These are phyloP conservation scores for Melinaea menophilus DNA, from an alignment of 2,888 invertebrate genomes.

Conservation along the genomic window DNA sequence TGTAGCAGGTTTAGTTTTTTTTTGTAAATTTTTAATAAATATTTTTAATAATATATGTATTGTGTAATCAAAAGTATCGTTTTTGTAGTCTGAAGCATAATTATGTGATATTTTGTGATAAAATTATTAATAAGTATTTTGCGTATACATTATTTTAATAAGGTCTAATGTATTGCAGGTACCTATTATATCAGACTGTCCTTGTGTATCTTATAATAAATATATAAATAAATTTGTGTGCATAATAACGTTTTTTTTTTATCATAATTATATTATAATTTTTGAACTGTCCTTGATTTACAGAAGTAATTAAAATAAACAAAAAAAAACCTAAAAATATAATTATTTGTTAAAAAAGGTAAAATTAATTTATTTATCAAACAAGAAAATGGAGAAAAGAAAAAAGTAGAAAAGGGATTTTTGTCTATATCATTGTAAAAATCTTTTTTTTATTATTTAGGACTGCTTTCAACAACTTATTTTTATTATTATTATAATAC, in stretches of 20 bases:
- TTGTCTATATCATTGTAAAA: too few species aligned
- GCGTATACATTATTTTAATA: constrained; percentile 32
- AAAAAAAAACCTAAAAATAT: too few species aligned
- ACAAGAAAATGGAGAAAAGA: too few species aligned
- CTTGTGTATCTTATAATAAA: constrained; percentile 12
- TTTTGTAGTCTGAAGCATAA: constrained; percentile 53
- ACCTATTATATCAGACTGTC: constrained; percentile 17
- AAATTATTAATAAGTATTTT: constrained; percentile 43
- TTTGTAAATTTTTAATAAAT: too few species aligned
- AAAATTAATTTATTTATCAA: too few species aligned
- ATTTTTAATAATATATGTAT: not conserved
- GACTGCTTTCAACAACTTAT: too few species aligned
- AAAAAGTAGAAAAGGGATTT: too few species aligned
- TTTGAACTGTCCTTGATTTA: not conserved
- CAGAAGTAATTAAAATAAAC: not conserved
- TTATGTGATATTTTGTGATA: constrained; percentile 69
- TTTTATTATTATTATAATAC: too few species aligned
- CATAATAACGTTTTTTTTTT: constrained; percentile 10
- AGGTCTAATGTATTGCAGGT: constrained; percentile 4
- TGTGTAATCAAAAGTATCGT: not conserved
- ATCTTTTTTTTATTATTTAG: too few species aligned
- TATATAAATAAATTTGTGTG: constrained; percentile 25
- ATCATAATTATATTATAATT: not conserved
- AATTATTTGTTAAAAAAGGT: too few species aligned
- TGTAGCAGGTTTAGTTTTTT: too few species aligned